These are phyloP conservation scores for Heliconius charithonia DNA, from an alignment of 2,888 invertebrate genomes.

Conservation along the genomic window DNA sequence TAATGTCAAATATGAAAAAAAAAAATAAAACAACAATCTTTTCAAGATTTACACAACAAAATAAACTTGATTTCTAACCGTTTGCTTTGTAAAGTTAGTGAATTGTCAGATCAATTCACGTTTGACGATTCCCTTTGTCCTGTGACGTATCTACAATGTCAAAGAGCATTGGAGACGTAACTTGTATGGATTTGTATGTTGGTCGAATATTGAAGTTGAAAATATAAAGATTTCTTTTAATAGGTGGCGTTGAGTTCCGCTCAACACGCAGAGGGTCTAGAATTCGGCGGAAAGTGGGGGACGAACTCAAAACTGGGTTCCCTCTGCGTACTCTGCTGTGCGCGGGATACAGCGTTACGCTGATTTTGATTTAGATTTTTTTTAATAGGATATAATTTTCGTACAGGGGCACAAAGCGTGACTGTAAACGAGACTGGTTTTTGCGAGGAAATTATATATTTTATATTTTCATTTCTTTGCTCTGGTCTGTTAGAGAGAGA, in stretches of 20 bases:
- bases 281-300: too few relatives aligned
- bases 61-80: not conserved
- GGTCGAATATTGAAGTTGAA: not conserved
- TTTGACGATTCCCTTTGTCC: constrained; percentile 7
- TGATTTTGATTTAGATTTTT: not conserved
- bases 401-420: too few relatives aligned
- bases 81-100: not conserved
- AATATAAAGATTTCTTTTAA: not conserved
- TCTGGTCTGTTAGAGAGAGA: too few relatives aligned
- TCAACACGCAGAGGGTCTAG: too few relatives aligned
- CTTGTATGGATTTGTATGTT: not conserved
- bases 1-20: not conserved
- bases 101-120: not conserved
- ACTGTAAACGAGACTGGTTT: too few relatives aligned
- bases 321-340: too few relatives aligned
- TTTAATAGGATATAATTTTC: too few relatives aligned
- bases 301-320: too few relatives aligned
- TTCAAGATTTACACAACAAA: not conserved
- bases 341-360: too few relatives aligned
- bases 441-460: too few relatives aligned
- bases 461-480: too few relatives aligned
- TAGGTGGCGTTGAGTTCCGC: too few relatives aligned
- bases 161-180: not conserved
- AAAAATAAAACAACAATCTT: not conserved
- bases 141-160: not conserved